Percentiles rank a stretch among this genome's conserved stretches.
These are phyloP conservation scores for Camelus bactrianus DNA, from an alignment of 2,113 vertebrate genomes.

Conservation along the genomic window DNA sequence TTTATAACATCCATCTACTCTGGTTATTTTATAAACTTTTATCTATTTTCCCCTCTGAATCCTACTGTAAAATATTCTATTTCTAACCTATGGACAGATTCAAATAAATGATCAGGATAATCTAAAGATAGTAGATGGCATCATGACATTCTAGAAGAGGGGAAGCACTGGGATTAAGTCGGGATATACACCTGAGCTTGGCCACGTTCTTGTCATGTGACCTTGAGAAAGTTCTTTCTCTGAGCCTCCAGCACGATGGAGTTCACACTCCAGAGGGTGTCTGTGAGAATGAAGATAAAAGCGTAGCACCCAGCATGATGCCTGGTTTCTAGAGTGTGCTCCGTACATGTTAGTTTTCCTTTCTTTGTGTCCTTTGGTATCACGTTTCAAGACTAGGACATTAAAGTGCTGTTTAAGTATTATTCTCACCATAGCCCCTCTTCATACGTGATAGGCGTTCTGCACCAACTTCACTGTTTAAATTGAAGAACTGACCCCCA, in stretches of 20 bases:
- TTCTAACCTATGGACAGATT: background rate
- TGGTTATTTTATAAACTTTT: background rate
- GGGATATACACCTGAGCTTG: background rate
- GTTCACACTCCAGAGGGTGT: background rate
- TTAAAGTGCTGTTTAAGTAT: background rate
- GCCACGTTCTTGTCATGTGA: background rate
- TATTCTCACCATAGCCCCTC: background rate
- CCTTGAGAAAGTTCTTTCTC: conserved; percentile 2
- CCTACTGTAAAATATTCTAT: background rate
- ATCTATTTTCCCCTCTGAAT: background rate
- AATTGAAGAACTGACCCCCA: background rate
- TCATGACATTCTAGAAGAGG: background rate
- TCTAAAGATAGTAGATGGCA: background rate
- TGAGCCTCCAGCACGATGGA: background rate
- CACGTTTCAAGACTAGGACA: background rate
- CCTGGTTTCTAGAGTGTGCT: background rate
- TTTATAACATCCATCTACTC: background rate
- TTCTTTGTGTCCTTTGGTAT: conserved; percentile 8
- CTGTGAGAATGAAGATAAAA: background rate
- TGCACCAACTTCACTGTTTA: background rate
- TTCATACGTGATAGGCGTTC: background rate
- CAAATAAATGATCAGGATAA: background rate
- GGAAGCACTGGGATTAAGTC: background rate
- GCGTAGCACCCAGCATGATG: background rate
- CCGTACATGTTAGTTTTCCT: background rate